Percentiles rank a stretch among this genome's conserved stretches.
Evolutionary conservation across 2,797 vertebrate species (phyloP).

Genomic region (Microctenopoma stevenorrisi): DNA sequence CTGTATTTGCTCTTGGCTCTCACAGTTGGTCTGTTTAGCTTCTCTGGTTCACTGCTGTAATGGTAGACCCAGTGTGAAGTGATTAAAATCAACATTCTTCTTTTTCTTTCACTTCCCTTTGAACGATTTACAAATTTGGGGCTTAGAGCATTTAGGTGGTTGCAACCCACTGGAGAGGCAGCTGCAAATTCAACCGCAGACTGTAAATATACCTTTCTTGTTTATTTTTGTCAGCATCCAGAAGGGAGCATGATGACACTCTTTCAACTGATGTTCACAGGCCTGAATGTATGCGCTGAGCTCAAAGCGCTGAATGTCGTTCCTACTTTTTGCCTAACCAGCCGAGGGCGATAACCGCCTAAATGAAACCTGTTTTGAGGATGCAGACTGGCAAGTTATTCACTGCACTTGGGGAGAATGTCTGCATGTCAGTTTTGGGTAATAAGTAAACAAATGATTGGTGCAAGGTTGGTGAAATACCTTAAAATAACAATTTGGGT

Average conservation of each 20-base stretch:
- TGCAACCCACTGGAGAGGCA: constrained; percentile 4
- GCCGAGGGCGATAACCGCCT: constrained; percentile 64
- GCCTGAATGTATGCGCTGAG: constrained; percentile 13
- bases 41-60: constrained; percentile 9
- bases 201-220: constrained; percentile 47
- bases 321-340: constrained; percentile 36
- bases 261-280: constrained; percentile 51
- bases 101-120: not conserved
- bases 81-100: constrained; percentile 1
- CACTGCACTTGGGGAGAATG: constrained; percentile 17
- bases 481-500: constrained; percentile 16
- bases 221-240: constrained; percentile 48
- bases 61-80: constrained; percentile 12
- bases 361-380: constrained; percentile 66
- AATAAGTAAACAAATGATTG: constrained; percentile 57
- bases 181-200: constrained; percentile 15
- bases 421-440: constrained; percentile 45
- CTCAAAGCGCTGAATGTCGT: constrained; percentile 25
- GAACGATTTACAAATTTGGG: constrained; percentile 1
- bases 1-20: constrained; percentile 17
- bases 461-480: constrained; percentile 33
- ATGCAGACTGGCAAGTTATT: constrained; percentile 45
- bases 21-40: not conserved
- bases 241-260: constrained; percentile 49
- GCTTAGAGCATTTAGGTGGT: not conserved